These are phyloP conservation scores for Crotalus horridus DNA, from an alignment of 2,113 vertebrate species.

Conservation along the genomic window DNA sequence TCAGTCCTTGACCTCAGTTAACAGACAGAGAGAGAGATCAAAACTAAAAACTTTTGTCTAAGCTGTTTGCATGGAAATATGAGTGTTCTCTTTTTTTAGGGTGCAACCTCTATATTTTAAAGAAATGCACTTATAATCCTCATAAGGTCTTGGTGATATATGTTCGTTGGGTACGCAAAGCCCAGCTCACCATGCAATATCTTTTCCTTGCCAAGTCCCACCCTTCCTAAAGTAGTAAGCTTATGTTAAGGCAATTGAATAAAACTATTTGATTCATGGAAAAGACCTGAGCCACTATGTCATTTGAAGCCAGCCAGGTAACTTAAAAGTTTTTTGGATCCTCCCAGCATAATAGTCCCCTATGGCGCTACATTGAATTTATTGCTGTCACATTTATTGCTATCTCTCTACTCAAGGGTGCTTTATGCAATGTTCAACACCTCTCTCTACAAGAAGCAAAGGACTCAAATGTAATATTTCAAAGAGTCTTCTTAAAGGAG, in stretches of 20 bases:
- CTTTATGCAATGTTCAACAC: background rate
- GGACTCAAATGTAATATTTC: background rate
- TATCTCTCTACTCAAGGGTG: background rate
- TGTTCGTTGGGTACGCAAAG: background rate
- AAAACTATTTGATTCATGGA: background rate
- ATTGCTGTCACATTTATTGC: background rate
- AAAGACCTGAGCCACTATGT: background rate
- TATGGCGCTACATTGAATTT: background rate
- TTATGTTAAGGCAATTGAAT: accelerated
- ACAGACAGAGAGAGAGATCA: conserved; percentile 9
- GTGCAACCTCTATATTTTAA: conserved; percentile 49
- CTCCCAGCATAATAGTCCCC: background rate
- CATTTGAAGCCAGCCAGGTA: background rate
- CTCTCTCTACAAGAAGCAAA: background rate
- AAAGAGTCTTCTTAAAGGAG: background rate
- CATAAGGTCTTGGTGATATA: conserved; percentile 45
- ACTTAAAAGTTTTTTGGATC: background rate
- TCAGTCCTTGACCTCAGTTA: conserved; percentile 52
- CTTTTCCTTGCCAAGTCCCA: conserved; percentile 7
- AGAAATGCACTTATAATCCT: conserved; percentile 37
- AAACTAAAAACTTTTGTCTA: background rate
- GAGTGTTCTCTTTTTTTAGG: accelerated
- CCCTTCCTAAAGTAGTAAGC: background rate
- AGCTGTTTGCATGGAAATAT: background rate
- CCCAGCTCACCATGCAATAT: background rate